These are phyloP conservation scores for Redunca redunca DNA, from an alignment of 2,113 vertebrate species.

Conservation along the genomic window DNA sequence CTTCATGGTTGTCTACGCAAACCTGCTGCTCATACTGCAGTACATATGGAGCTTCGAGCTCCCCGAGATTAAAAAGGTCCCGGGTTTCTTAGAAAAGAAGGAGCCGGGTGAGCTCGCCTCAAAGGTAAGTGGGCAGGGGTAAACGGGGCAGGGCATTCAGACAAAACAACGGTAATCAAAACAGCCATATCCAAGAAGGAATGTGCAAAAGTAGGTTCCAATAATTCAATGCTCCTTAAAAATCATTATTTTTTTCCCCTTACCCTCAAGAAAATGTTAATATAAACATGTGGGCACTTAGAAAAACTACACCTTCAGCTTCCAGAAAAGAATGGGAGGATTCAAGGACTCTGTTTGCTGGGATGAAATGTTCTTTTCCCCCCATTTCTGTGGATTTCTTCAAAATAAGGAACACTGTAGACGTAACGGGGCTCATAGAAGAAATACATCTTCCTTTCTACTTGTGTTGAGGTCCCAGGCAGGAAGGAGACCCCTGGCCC, in stretches of 20 bases:
- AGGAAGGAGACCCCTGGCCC: neutral
- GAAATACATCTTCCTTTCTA: neutral
- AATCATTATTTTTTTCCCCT: neutral
- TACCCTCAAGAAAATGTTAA: neutral
- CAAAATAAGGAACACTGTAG: neutral
- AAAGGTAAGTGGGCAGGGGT: conserved; percentile 83
- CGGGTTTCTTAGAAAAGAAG: conserved; percentile 87
- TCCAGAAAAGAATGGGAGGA: neutral
- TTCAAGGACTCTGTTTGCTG: neutral
- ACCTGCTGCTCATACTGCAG: conserved; percentile 91
- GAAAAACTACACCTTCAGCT: neutral
- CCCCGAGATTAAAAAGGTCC: conserved; percentile 79
- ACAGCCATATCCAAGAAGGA: neutral
- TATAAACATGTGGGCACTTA: neutral
- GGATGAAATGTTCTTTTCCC: neutral
- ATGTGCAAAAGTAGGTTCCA: neutral
- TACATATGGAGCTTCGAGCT: conserved; percentile 95
- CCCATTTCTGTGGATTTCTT: neutral
- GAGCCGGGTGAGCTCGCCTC: conserved; percentile 88
- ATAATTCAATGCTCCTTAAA: neutral
- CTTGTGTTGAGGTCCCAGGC: neutral
- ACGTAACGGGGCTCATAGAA: neutral
- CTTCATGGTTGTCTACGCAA: conserved; percentile 96
- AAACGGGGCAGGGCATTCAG: neutral
- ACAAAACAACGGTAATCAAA: neutral